Conservation (phyloP, 1,140 invertebrate genomes). For the Heliconius nattereri region DNA sequence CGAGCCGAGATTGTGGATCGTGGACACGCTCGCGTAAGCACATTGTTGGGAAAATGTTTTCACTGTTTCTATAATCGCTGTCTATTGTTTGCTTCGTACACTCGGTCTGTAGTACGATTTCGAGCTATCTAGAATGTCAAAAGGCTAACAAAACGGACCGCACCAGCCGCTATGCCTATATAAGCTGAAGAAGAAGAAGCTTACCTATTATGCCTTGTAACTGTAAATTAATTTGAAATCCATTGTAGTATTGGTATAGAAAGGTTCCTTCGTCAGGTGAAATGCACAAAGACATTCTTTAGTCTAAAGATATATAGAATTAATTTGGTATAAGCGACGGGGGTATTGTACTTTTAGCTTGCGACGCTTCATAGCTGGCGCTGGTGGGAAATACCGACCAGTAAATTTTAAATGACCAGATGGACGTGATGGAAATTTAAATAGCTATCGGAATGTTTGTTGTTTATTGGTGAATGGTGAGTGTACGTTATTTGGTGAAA, state of each 20-base stretch:
- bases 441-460: constrained; percentile 33
- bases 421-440: constrained; percentile 55
- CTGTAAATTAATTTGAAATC: constrained; percentile 23
- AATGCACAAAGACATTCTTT: constrained; percentile 19
- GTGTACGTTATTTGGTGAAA: background rate
- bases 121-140: constrained; percentile 31
- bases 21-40: constrained; percentile 33
- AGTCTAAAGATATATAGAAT: constrained; percentile 4
- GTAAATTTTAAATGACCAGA: constrained; percentile 28
- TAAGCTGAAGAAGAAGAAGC: constrained; percentile 3
- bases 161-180: constrained; percentile 11
- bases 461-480: background rate
- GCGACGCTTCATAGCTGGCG: constrained; percentile 36
- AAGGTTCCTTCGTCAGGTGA: constrained; percentile 8
- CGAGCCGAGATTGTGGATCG: constrained; percentile 24
- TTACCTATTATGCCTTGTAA: constrained; percentile 21
- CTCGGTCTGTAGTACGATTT: constrained; percentile 17
- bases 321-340: constrained; percentile 31
- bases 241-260: background rate
- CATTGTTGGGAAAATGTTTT: constrained; percentile 32
- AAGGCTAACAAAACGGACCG: constrained; percentile 29
- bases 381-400: constrained; percentile 57
- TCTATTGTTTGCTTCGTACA: constrained; percentile 18
- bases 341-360: constrained; percentile 51
- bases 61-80: constrained; percentile 28